Percentiles rank a stretch among this genome's conserved stretches.
These are phyloP conservation scores for Macrophya alboannulata DNA, from an alignment of 2,888 invertebrate species.

Conservation along the genomic window DNA sequence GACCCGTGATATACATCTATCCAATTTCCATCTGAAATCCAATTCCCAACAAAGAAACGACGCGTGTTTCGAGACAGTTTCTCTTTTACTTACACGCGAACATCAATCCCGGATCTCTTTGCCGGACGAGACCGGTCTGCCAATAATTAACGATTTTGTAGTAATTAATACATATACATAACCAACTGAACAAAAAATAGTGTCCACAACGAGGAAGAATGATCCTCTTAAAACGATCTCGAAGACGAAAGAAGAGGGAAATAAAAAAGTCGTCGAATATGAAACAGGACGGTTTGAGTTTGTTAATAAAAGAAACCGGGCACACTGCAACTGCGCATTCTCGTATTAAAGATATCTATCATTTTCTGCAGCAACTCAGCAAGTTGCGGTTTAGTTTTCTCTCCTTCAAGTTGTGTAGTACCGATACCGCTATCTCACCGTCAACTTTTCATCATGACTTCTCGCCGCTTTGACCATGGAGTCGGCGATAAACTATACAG, in stretches of 20 bases:
- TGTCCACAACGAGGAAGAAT: background rate
- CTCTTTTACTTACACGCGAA: slow-evolving; percentile 40
- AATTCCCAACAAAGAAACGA: slow-evolving; percentile 49
- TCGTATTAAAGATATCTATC: background rate
- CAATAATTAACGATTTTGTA: background rate
- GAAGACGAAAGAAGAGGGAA: background rate
- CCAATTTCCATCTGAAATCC: slow-evolving; percentile 50
- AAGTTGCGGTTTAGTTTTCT: slow-evolving; percentile 22
- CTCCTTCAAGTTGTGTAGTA: background rate
- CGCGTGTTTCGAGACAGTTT: slow-evolving; percentile 51
- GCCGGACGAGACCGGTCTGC: background rate
- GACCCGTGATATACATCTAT: slow-evolving; percentile 46
- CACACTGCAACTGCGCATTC: background rate
- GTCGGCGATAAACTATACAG: slow-evolving; percentile 32
- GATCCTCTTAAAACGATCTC: background rate
- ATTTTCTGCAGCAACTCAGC: background rate
- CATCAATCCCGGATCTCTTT: slow-evolving; percentile 5
- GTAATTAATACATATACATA: too few relatives aligned
- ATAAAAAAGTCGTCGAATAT: background rate
- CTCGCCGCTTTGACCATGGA: slow-evolving; percentile 24
- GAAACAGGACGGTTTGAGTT: background rate
- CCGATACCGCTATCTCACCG: slow-evolving; percentile 39
- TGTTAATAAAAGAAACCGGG: background rate
- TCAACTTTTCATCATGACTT: slow-evolving; percentile 45
- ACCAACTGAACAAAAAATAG: background rate